phyloP scores from a whole-genome alignment of 2,888 invertebrate species.

The Germaria angustata region DNA sequence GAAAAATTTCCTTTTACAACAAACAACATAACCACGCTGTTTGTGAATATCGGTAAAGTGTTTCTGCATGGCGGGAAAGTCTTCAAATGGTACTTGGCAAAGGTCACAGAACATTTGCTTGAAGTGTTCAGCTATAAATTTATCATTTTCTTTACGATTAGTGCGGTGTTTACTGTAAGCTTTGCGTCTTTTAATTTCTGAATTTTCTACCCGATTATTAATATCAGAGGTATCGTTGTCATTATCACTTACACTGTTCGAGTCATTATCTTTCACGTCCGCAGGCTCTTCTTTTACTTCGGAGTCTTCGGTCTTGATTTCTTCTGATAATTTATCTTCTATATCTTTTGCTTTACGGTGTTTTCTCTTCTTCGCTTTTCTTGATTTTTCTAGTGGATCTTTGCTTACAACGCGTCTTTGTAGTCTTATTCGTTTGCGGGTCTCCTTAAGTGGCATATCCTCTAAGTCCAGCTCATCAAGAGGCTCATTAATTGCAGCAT shows the following conservation, averaged over 20 bases:
- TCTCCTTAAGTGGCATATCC: neutral
- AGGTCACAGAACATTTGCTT: slow-evolving; percentile 44
- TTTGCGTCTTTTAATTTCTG: neutral
- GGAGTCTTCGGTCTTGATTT: neutral
- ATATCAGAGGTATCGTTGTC: neutral
- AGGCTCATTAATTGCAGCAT: neutral
- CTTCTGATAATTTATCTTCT: neutral
- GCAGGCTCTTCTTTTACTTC: slow-evolving; percentile 10
- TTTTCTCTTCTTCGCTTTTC: neutral
- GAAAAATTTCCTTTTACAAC: slow-evolving; percentile 78
- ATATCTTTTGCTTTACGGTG: neutral
- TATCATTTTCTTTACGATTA: slow-evolving; percentile 44
- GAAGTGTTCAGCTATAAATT: slow-evolving; percentile 49
- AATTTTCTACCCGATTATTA: neutral
- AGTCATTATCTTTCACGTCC: neutral
- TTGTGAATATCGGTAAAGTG: slow-evolving; percentile 65
- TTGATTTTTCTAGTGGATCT: slow-evolving; percentile 32
- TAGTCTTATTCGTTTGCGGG: neutral
- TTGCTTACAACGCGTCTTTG: neutral
- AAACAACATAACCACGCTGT: slow-evolving; percentile 74
- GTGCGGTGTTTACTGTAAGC: slow-evolving; percentile 25
- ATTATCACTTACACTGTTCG: slow-evolving; percentile 2
- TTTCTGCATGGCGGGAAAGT: slow-evolving; percentile 51
- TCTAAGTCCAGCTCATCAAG: slow-evolving; percentile 22
- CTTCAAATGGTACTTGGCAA: slow-evolving; percentile 28